A percentile compares a stretch with the other conserved stretches of the same genome.
Conservation (phyloP, 2,113 vertebrate species). For the Ciconia stormi region DNA sequence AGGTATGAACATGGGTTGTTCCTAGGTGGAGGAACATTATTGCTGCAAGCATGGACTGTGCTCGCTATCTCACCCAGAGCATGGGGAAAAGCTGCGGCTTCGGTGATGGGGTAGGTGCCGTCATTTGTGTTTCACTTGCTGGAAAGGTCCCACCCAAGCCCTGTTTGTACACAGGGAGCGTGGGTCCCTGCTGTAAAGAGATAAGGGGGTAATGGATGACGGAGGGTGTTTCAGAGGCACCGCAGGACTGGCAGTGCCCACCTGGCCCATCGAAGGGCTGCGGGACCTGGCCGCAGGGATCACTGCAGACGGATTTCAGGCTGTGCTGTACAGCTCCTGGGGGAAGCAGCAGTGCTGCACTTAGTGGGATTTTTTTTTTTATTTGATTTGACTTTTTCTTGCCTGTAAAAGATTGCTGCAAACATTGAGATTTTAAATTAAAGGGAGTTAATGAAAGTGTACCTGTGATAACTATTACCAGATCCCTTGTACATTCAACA, state of each 20-base stretch:
- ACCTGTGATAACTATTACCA: slow-evolving; percentile 53
- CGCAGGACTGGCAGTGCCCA: not conserved
- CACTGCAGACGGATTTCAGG: not conserved
- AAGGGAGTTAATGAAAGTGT: slow-evolving; percentile 64
- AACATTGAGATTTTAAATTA: slow-evolving; percentile 66
- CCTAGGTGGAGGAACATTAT: not conserved
- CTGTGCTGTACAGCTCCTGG: not conserved
- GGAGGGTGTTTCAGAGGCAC: not conserved
- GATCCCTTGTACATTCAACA: slow-evolving; percentile 42
- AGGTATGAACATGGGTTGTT: not conserved
- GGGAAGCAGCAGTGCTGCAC: not conserved
- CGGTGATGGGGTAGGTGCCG: fast-evolving
- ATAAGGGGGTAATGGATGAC: not conserved
- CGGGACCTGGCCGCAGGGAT: not conserved
- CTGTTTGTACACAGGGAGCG: fast-evolving
- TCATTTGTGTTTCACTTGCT: not conserved
- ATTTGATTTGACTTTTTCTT: slow-evolving; percentile 21
- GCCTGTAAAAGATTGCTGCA: not conserved
- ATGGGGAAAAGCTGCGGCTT: not conserved
- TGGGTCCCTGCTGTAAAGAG: not conserved
- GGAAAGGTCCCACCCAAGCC: not conserved
- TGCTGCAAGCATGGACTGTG: not conserved
- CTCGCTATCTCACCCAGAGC: not conserved
- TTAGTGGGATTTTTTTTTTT: not conserved
- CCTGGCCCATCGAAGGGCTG: not conserved